A percentile compares a stretch with the other conserved stretches of the same genome.
These are phyloP conservation scores for Ips nitidus DNA, from an alignment of 1,140 invertebrate genomes.

Conservation along the genomic window DNA sequence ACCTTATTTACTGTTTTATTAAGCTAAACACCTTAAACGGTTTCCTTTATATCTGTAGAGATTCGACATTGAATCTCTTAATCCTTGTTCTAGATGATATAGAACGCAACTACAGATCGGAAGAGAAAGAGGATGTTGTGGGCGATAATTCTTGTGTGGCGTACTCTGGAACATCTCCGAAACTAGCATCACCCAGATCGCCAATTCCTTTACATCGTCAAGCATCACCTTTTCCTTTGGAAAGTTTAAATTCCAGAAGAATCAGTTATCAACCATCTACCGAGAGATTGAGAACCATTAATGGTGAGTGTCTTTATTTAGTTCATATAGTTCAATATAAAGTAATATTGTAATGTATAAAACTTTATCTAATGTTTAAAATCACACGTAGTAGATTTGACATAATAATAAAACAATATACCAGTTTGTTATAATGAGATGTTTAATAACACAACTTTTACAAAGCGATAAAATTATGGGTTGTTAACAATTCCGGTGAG, in stretches of 20 bases:
- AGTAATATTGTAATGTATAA: too few species aligned
- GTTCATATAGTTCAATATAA: too few species aligned
- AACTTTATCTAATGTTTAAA: too few species aligned
- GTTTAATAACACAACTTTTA: too few species aligned
- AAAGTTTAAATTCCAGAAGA: conserved; percentile 63
- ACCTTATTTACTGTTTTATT: conserved; percentile 38
- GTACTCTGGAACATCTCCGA: conserved; percentile 55
- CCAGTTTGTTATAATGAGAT: too few species aligned
- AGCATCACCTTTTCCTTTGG: conserved; percentile 67
- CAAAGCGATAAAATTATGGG: too few species aligned
- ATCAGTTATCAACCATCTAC: conserved; percentile 55
- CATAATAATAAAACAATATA: too few species aligned
- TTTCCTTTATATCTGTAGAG: conserved; percentile 4
- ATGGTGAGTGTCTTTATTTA: conserved; percentile 40
- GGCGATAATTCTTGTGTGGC: conserved; percentile 57
- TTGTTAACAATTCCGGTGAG: conserved; percentile 21
- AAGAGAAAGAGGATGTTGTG: conserved; percentile 59
- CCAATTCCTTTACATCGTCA: conserved; percentile 61
- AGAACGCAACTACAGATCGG: conserved; percentile 61
- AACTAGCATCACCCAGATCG: conserved; percentile 51
- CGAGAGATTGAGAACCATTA: conserved; percentile 54
- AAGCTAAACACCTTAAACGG: conserved; percentile 19
- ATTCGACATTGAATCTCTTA: conserved; percentile 3
- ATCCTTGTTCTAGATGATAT: conserved; percentile 55
- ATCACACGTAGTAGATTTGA: too few species aligned